These are phyloP conservation scores for Philopedon plagiatum DNA, from an alignment of 2,888 invertebrate species.

Conservation along the genomic window DNA sequence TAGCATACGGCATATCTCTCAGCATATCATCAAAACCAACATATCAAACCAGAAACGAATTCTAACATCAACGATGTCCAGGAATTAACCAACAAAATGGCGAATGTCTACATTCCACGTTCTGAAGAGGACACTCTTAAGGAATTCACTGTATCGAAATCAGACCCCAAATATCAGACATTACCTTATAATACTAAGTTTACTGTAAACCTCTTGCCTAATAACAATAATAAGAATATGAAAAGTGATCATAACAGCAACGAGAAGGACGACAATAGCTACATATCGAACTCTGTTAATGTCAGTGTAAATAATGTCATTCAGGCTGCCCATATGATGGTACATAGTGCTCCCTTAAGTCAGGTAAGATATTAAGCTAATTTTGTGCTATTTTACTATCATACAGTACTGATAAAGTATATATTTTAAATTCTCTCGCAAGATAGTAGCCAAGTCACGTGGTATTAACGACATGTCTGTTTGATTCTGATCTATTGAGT, in stretches of 20 bases:
- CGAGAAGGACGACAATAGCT: conserved; percentile 59
- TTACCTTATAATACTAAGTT: conserved; percentile 92
- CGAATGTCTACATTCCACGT: conserved; percentile 55
- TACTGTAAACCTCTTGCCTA: conserved; percentile 73
- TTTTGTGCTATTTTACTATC: too few relatives aligned
- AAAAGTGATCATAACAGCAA: conserved; percentile 56
- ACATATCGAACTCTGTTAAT: conserved; percentile 55
- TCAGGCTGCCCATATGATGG: conserved; percentile 69
- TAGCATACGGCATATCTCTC: conserved; percentile 63
- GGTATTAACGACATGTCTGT: too few relatives aligned
- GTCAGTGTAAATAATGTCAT: conserved; percentile 67
- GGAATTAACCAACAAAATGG: conserved; percentile 61
- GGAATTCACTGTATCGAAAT: conserved; percentile 85
- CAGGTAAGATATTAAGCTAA: conserved; percentile 53
- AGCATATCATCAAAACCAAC: conserved; percentile 58
- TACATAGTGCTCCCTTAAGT: conserved; percentile 72
- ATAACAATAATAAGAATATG: conserved; percentile 53
- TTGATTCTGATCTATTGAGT: too few relatives aligned
- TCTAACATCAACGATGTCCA: conserved; percentile 56
- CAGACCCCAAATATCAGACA: conserved; percentile 93
- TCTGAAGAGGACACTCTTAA: conserved; percentile 71
- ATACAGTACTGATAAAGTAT: too few relatives aligned
- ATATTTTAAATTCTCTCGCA: too few relatives aligned
- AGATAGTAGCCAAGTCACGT: too few relatives aligned
- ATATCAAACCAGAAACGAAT: conserved; percentile 64